These are phyloP conservation scores for Seriola rivoliana DNA, from an alignment of 2,113 vertebrate genomes.

Conservation along the genomic window DNA sequence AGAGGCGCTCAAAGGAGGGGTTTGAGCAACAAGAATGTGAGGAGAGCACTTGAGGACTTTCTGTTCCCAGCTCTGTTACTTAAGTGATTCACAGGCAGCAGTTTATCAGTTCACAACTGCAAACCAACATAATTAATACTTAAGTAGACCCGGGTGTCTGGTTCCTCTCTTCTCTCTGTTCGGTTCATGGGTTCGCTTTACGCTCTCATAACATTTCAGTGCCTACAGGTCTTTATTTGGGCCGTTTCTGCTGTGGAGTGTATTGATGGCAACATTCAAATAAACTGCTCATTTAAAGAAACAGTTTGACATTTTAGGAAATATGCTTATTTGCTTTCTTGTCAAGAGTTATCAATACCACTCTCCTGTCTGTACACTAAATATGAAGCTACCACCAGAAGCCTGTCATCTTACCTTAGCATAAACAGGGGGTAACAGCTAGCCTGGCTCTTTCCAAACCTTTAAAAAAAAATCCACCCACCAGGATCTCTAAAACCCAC, in stretches of 20 bases:
- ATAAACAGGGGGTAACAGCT: neutral
- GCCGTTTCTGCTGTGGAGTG: slow-evolving; percentile 19
- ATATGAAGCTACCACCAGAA: neutral
- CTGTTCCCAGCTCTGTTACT: slow-evolving; percentile 47
- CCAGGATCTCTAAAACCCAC: neutral
- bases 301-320: neutral
- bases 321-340: neutral
- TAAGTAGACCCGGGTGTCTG: slow-evolving; percentile 46
- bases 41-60: slow-evolving; percentile 52
- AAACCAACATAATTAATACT: slow-evolving; percentile 67
- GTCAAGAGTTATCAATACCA: neutral
- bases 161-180: slow-evolving; percentile 41
- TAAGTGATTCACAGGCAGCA: slow-evolving; percentile 43
- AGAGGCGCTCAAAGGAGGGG: slow-evolving; percentile 14
- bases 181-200: slow-evolving; percentile 21
- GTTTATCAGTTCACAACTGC: slow-evolving; percentile 44
- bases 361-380: neutral
- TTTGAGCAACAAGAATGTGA: slow-evolving; percentile 3
- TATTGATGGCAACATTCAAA: slow-evolving; percentile 39
- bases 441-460: no score
- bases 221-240: slow-evolving; percentile 24
- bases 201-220: slow-evolving; percentile 28
- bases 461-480: no score
- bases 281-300: slow-evolving; percentile 28
- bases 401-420: neutral